Base-by-base conservation (phyloP, 30 jellyfish, hydroid and myxozoan genomes). In the Haliclystus octoradiatus region DNA sequence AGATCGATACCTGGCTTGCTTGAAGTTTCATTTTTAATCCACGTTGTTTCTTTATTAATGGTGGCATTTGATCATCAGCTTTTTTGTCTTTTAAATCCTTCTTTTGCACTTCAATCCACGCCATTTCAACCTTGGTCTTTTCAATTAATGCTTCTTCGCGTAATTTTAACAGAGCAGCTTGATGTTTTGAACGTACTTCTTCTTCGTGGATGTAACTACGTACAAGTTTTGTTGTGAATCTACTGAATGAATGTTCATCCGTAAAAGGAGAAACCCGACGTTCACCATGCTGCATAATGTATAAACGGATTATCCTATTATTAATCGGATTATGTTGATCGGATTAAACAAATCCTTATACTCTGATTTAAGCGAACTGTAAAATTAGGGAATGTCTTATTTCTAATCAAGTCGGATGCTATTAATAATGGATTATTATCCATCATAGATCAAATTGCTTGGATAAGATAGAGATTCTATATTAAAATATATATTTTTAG, bases 11-110 rank as follows among this genome's bases (percentile, higher is more conserved):
- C 93, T 87, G 97, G 60, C 80, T 94, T 0, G 94, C 80, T 72
- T 87, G 87, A 30, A 87, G 75, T 52, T 75, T 80, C 84, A 79
- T 32, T 75, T 78, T 40, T 28, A 87, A 73, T 1, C 95, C 97
- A 22, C 97, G 64, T 53, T 87, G 97, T 69, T 80, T 87, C 62
- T 87, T 87, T 52, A 74, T 71, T 34, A 87, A 52, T 2, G 97
- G 97, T 15, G 97, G 97, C 97, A 87, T 87, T 66, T 26, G 66
- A 65, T 87, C 97, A 62, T 87, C 97, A 35, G 84, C 81, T 2
- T 88, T 88, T 35, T 87, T 87, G 64, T 72, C 72, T 62, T 73
- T 75, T 31, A 87, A 67, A 26, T 77, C 9, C 26, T 88, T 72
- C 68, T 87, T 87, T 64, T 87, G 92, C 76, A 69, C 64, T 65